Evolutionary conservation across 2,113 vertebrate genomes (phyloP).

Genomic region (Burhinus oedicnemus): DNA sequence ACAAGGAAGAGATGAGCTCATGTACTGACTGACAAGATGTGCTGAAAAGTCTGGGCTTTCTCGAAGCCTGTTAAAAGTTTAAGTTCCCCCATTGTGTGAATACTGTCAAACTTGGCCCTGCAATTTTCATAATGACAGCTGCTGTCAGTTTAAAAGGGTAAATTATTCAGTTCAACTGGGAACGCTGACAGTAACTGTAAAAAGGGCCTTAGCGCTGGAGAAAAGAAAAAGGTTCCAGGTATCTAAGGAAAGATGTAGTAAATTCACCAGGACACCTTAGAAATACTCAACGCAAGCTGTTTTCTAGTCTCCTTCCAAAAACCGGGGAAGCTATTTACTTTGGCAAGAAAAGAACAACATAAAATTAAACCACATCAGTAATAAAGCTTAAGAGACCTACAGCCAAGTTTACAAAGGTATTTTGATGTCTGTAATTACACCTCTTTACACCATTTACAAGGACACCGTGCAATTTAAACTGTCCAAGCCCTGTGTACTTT

Average conservation of each 20-base stretch:
- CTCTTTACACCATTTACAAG: background rate
- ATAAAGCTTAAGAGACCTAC: background rate
- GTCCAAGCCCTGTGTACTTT: background rate
- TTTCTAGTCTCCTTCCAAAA: background rate
- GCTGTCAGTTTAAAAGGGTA: conserved; percentile 72
- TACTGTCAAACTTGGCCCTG: conserved; percentile 64
- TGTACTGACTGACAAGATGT: conserved; percentile 69
- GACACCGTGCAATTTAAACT: accelerated
- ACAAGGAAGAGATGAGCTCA: conserved; percentile 70
- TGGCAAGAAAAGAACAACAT: background rate
- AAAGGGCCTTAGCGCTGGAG: conserved; percentile 4
- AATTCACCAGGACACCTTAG: background rate
- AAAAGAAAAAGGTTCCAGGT: conserved; percentile 1
- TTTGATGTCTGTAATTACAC: background rate
- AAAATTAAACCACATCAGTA: background rate
- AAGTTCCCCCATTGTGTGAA: conserved; percentile 60
- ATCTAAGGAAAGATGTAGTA: background rate
- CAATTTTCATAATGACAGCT: conserved; percentile 74
- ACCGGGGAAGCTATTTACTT: background rate
- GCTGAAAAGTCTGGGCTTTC: conserved; percentile 65
- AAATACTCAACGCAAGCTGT: background rate
- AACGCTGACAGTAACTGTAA: conserved; percentile 60
- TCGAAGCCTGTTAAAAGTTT: conserved; percentile 68
- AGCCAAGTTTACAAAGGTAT: background rate
- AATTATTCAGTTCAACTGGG: conserved; percentile 64